phyloP scores from a whole-genome alignment of 2,797 vertebrate genomes.

The Novumbra hubbsi region DNA sequence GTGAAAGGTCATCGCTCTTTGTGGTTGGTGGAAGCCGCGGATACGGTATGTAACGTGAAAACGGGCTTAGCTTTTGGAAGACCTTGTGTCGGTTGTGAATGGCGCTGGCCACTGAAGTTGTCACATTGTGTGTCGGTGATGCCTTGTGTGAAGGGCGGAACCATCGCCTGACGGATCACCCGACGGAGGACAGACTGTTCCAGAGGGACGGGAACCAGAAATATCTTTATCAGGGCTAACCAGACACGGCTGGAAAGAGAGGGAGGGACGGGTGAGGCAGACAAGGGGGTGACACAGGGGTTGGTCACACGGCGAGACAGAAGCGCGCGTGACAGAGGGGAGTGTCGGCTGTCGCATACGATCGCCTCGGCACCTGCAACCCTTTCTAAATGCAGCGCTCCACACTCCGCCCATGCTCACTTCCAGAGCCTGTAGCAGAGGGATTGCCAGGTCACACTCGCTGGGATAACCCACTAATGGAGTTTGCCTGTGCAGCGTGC shows the following conservation, averaged over 20 bases:
- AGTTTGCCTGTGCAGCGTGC: conserved; percentile 10
- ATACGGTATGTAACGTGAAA: conserved; percentile 33
- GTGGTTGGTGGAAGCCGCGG: conserved; percentile 44
- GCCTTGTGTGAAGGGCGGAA: conserved; percentile 17
- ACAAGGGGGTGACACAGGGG: conserved; percentile 15
- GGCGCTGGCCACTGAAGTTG: conserved; percentile 15
- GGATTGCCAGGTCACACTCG: conserved; percentile 4
- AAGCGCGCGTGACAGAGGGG: conserved; percentile 13
- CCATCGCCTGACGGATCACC: conserved; percentile 35
- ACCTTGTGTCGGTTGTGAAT: conserved; percentile 37
- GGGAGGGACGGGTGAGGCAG: conserved; percentile 1
- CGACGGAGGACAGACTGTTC: conserved; percentile 46
- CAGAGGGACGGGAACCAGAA: conserved; percentile 61
- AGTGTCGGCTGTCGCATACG: conserved; percentile 6
- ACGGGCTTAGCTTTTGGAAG: conserved; percentile 33
- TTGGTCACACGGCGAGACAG: conserved; percentile 32
- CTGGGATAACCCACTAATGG: conserved; percentile 13
- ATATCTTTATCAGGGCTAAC: conserved; percentile 55
- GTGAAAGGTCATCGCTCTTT: conserved; percentile 51
- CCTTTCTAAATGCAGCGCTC: conserved; percentile 40
- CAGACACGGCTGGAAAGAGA: conserved; percentile 5
- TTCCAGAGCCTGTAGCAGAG: not conserved
- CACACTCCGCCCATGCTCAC: not conserved
- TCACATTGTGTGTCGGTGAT: not conserved
- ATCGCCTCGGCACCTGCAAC: conserved; percentile 52